phyloP scores from a whole-genome alignment of 2,888 invertebrate species.

The Tinea semifulvella region DNA sequence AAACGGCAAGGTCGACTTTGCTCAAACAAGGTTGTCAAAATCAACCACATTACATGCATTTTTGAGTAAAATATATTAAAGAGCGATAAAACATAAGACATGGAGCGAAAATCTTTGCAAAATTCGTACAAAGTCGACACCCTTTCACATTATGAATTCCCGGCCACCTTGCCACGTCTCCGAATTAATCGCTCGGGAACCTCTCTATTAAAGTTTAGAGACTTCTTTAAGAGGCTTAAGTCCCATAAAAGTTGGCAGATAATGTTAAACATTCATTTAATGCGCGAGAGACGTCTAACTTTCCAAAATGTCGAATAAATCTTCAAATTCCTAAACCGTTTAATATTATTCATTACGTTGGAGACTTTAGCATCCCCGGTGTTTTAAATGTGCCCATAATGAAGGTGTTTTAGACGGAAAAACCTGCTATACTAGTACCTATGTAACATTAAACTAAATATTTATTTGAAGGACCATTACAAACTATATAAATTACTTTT shows the following conservation, averaged over 20 bases:
- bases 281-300: conserved; percentile 44
- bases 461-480: no score
- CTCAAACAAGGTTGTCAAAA: no score
- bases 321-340: conserved; percentile 47
- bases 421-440: no score
- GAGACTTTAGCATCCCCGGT: no score
- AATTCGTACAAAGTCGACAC: conserved; percentile 24
- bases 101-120: background rate
- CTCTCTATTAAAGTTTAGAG: conserved; percentile 61
- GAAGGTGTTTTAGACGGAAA: no score
- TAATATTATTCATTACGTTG: conserved; percentile 1
- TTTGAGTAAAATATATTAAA: no score
- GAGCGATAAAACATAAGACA: no score
- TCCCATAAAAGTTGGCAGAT: conserved; percentile 58
- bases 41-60: no score
- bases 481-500: no score
- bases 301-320: conserved; percentile 58
- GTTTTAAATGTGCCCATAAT: no score
- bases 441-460: no score
- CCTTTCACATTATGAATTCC: conserved; percentile 59
- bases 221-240: conserved; percentile 58
- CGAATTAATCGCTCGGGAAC: conserved; percentile 63
- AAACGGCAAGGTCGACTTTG: no score
- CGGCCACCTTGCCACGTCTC: conserved; percentile 52
- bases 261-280: conserved; percentile 67